Conservation (phyloP, 2,888 invertebrate species). For the Xestia rhomboidea region DNA sequence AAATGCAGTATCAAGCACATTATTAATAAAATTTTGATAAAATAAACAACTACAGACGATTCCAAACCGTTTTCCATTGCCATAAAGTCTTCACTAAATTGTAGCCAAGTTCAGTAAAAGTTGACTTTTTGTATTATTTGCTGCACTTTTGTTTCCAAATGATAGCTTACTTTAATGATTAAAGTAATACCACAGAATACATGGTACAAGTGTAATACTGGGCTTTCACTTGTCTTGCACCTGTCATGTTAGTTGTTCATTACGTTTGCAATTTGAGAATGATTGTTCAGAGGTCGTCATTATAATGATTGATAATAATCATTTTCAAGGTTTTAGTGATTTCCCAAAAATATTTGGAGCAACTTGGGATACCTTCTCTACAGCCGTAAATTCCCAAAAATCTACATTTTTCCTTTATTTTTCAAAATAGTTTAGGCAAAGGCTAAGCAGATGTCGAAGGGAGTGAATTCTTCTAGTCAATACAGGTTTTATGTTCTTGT, state of each 20-base stretch:
- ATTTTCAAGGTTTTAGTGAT: background rate
- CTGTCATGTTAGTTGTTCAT: conserved; percentile 10
- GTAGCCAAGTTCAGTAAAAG: background rate
- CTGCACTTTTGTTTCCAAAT: conserved; percentile 35
- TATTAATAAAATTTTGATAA: background rate
- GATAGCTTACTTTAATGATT: conserved; percentile 28
- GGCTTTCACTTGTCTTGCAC: conserved; percentile 43
- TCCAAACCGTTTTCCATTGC: background rate
- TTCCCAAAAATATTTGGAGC: background rate
- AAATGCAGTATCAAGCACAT: background rate
- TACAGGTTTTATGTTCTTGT: background rate
- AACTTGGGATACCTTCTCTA: too few relatives aligned
- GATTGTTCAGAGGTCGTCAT: background rate
- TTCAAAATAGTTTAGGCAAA: too few relatives aligned
- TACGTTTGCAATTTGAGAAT: background rate
- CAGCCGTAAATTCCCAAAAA: too few relatives aligned
- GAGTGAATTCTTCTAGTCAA: background rate
- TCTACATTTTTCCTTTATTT: too few relatives aligned
- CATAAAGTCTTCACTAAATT: background rate
- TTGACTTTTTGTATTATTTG: conserved; percentile 34
- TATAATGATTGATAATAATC: background rate
- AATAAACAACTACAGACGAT: background rate
- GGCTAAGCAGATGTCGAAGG: background rate
- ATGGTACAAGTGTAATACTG: background rate
- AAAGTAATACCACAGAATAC: background rate